phyloP scores from a whole-genome alignment of 2,797 vertebrate genomes.

The Podarcis lilfordi region DNA sequence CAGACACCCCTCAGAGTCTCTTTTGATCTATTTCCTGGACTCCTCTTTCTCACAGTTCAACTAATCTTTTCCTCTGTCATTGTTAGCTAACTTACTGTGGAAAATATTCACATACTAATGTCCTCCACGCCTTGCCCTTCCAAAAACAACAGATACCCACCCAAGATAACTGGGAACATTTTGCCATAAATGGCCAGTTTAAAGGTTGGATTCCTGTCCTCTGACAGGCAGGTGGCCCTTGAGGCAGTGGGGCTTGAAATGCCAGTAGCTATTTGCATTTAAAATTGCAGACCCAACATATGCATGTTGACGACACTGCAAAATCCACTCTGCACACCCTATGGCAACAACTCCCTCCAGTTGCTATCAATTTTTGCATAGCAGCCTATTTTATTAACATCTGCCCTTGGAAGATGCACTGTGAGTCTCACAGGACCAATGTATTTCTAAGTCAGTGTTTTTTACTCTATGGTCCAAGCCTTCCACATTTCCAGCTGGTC shows the following conservation, averaged over 20 bases:
- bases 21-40: constrained; percentile 62
- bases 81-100: constrained; percentile 62
- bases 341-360: no score
- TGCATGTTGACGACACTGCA: not conserved
- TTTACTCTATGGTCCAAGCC: not conserved
- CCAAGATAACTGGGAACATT: constrained; percentile 23
- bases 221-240: not conserved
- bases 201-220: constrained; percentile 9
- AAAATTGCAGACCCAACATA: no score
- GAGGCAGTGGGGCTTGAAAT: not conserved
- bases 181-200: not conserved
- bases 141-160: constrained; percentile 44
- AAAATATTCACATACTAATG: constrained; percentile 66
- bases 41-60: constrained; percentile 41
- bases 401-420: not conserved
- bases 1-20: constrained; percentile 27
- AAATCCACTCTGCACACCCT: not conserved
- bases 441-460: not conserved
- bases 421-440: not conserved
- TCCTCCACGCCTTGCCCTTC: constrained; percentile 52
- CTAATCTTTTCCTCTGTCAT: constrained; percentile 66
- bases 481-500: not conserved
- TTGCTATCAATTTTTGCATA: not conserved
- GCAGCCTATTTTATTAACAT: not conserved
- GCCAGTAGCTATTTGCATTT: not conserved